These are phyloP conservation scores for Trididemnum miniatum DNA, from an alignment of 23 tunicate species.

Conservation along the genomic window DNA sequence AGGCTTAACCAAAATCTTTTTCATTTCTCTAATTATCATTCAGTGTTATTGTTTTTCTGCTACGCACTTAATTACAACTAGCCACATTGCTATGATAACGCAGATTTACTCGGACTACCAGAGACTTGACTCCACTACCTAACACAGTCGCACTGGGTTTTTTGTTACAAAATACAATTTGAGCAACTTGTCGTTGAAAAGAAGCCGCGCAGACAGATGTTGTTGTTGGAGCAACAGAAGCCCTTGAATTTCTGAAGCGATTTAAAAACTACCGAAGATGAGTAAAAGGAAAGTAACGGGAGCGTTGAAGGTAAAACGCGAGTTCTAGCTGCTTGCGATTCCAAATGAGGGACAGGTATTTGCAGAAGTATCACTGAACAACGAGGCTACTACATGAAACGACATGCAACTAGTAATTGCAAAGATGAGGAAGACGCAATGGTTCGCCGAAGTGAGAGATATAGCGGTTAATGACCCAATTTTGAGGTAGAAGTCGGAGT, in stretches of 20 bases:
- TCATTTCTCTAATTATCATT: too few species aligned
- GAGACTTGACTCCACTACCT: neutral
- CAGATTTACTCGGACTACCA: neutral
- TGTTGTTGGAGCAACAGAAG: neutral
- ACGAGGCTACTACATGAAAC: slow-evolving; percentile 25
- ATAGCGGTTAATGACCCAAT: slow-evolving; percentile 41
- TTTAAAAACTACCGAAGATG: neutral
- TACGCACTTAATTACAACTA: too few species aligned
- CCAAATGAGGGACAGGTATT: neutral
- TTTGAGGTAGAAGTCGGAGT: slow-evolving; percentile 41
- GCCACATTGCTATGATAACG: neutral
- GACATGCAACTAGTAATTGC: slow-evolving; percentile 29
- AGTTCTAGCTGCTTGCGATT: neutral
- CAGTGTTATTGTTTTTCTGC: too few species aligned
- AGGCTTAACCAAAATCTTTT: too few species aligned
- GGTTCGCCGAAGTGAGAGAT: slow-evolving; percentile 28
- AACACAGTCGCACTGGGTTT: neutral
- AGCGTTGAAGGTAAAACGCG: neutral
- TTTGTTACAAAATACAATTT: neutral
- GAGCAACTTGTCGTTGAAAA: neutral
- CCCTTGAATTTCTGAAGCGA: neutral
- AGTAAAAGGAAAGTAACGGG: neutral
- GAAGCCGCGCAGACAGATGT: neutral
- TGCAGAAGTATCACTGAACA: neutral
- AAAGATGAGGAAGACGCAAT: slow-evolving; percentile 45